A percentile compares a stretch with the other conserved stretches of the same genome.
These are phyloP conservation scores for Ophion obscuratus DNA, from an alignment of 2,888 invertebrate genomes.

Conservation along the genomic window DNA sequence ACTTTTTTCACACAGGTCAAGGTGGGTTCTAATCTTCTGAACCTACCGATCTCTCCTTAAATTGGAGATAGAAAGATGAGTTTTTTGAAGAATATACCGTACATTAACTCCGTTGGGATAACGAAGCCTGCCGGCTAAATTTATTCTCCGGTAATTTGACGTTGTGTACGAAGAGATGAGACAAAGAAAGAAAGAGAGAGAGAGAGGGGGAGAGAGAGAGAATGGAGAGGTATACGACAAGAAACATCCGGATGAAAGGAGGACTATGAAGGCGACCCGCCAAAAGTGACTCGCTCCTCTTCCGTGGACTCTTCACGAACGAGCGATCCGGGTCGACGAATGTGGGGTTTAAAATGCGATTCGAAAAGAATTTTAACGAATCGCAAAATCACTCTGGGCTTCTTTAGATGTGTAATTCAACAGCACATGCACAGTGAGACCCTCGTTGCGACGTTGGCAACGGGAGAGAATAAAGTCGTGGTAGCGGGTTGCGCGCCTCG, in stretches of 20 bases:
- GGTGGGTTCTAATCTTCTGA: neutral
- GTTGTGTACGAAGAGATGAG: slow-evolving; percentile 2
- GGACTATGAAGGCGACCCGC: slow-evolving; percentile 24
- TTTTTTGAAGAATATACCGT: neutral
- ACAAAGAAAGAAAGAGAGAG: neutral
- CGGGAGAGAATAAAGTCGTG: slow-evolving; percentile 26
- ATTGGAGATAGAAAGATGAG: neutral
- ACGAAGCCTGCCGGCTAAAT: neutral
- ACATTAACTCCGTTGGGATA: neutral
- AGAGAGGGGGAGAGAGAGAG: neutral
- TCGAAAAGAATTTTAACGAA: slow-evolving; percentile 81
- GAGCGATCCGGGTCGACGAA: slow-evolving; percentile 25
- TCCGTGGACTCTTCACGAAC: slow-evolving; percentile 19
- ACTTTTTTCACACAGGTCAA: neutral
- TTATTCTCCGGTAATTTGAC: neutral
- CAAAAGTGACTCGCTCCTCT: slow-evolving; percentile 26
- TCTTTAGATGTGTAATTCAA: slow-evolving; percentile 74
- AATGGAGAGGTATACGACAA: neutral
- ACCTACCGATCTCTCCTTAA: neutral
- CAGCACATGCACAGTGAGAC: slow-evolving; percentile 6
- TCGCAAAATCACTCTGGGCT: slow-evolving; percentile 75
- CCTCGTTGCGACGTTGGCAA: slow-evolving; percentile 28
- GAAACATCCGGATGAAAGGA: slow-evolving; percentile 14
- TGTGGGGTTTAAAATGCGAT: slow-evolving; percentile 59
- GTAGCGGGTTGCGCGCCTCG: slow-evolving; percentile 27